A percentile compares a stretch with the other conserved stretches of the same genome.
phyloP scores from a whole-genome alignment of 2,113 vertebrate genomes.

The Gavialis gangeticus region DNA sequence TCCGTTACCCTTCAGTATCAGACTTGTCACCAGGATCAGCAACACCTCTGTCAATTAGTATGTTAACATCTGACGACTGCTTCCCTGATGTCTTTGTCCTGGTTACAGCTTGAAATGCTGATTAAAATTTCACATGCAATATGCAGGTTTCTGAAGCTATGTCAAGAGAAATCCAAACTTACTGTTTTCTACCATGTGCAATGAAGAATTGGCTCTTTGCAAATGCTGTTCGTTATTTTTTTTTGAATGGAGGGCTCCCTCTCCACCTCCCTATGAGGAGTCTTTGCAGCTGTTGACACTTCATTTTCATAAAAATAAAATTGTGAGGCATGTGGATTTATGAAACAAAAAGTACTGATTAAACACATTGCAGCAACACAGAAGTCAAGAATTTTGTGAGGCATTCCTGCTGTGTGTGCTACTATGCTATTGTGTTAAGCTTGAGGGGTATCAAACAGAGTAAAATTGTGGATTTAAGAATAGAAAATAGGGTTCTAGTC shows the following conservation, averaged over 20 bases:
- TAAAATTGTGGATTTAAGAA: not conserved
- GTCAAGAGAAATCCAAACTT: not conserved
- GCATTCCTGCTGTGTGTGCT: not conserved
- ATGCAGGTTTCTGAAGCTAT: not conserved
- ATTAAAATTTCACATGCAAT: not conserved
- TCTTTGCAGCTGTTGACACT: not conserved
- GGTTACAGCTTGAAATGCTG: not conserved
- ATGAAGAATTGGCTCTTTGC: not conserved
- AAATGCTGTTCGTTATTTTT: not conserved
- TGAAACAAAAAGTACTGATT: not conserved
- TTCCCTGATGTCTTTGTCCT: not conserved
- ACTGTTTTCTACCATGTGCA: not conserved
- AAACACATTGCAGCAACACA: not conserved
- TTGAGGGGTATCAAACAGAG: not conserved
- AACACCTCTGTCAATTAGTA: not conserved
- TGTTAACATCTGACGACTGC: not conserved
- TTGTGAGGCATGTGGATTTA: not conserved
- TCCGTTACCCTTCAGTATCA: not conserved
- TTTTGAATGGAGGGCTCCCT: fast-evolving
- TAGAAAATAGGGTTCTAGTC: not conserved
- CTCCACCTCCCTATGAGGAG: too few species aligned
- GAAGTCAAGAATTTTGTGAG: not conserved
- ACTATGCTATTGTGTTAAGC: not conserved
- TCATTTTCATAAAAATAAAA: not conserved
- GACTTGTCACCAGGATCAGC: not conserved